These are phyloP conservation scores for Archilochus colubris DNA, from an alignment of 2,113 vertebrate genomes.

Conservation along the genomic window DNA sequence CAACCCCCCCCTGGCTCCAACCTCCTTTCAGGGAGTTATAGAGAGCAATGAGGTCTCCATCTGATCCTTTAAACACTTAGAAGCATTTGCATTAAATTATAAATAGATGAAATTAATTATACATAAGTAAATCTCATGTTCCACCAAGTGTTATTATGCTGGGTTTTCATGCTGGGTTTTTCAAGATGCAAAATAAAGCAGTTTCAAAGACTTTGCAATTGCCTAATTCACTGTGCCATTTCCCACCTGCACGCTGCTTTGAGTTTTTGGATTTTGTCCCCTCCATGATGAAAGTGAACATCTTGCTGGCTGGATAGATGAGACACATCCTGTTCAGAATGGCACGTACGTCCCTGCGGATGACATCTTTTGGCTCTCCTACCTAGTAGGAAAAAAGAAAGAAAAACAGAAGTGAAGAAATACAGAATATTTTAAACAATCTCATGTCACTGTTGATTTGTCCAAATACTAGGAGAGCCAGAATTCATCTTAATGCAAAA, in stretches of 20 bases:
- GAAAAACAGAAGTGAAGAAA: not conserved
- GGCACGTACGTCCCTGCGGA: constrained; percentile 93
- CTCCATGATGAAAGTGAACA: constrained; percentile 97
- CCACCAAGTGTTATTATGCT: not conserved
- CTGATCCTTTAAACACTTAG: not conserved
- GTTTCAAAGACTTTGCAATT: not conserved
- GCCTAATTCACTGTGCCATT: not conserved
- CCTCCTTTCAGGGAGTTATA: too few relatives aligned
- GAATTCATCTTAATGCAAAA: not conserved
- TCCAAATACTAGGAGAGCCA: not conserved
- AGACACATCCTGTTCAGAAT: constrained; percentile 94
- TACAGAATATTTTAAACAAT: not conserved
- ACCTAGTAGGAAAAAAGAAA: constrained; percentile 75
- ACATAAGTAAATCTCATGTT: not conserved
- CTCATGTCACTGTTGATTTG: not conserved
- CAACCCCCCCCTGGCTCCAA: too few relatives aligned
- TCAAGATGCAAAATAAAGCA: not conserved
- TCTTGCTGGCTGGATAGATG: constrained; percentile 95
- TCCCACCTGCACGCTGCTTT: constrained; percentile 92
- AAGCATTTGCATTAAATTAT: not conserved
- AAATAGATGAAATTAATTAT: not conserved
- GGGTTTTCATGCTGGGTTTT: not conserved
- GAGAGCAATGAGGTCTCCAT: not conserved
- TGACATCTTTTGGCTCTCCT: constrained; percentile 94
- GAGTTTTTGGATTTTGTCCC: constrained; percentile 98